Percentiles rank a stretch among this genome's conserved stretches.
phyloP scores from a whole-genome alignment of 2,113 vertebrate genomes.

The Ascaphus truei region DNA sequence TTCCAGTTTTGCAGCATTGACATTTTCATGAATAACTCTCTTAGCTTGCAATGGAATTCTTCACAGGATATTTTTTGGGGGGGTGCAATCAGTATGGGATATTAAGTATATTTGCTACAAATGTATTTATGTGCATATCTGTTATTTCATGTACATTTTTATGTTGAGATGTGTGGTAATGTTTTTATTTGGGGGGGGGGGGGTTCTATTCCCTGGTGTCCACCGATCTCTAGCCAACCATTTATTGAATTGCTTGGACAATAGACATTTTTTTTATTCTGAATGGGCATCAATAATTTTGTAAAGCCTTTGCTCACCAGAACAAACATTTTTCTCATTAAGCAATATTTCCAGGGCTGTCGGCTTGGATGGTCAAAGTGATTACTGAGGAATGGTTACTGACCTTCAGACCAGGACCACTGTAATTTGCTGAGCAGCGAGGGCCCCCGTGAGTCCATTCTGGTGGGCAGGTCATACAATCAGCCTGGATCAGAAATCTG shows the following conservation, averaged over 20 bases:
- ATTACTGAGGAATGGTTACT: constrained; percentile 44
- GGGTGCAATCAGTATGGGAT: too few relatives aligned
- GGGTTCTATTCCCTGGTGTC: too few relatives aligned
- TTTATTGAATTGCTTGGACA: not conserved
- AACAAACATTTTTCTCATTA: constrained; percentile 42
- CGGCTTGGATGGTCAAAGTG: constrained; percentile 35
- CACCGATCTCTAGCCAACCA: too few relatives aligned
- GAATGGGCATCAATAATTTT: not conserved
- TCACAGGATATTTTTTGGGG: too few relatives aligned
- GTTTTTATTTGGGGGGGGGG: too few relatives aligned
- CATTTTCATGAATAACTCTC: too few relatives aligned
- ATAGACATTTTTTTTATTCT: not conserved
- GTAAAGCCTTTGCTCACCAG: constrained; percentile 18
- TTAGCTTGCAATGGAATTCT: too few relatives aligned
- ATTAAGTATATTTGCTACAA: too few relatives aligned
- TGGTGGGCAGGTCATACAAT: constrained; percentile 51
- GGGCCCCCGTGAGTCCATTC: constrained; percentile 52
- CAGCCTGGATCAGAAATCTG: constrained; percentile 39
- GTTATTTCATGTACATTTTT: too few relatives aligned
- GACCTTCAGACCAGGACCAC: constrained; percentile 58
- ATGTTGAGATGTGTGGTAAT: too few relatives aligned
- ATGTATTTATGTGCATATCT: too few relatives aligned
- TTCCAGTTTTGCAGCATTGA: too few relatives aligned
- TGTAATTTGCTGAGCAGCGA: constrained; percentile 53
- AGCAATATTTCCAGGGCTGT: constrained; percentile 46